Percentiles rank a stretch among this genome's conserved stretches.
These are phyloP conservation scores for Orchestes rusci DNA, from an alignment of 2,888 invertebrate genomes.

Conservation along the genomic window DNA sequence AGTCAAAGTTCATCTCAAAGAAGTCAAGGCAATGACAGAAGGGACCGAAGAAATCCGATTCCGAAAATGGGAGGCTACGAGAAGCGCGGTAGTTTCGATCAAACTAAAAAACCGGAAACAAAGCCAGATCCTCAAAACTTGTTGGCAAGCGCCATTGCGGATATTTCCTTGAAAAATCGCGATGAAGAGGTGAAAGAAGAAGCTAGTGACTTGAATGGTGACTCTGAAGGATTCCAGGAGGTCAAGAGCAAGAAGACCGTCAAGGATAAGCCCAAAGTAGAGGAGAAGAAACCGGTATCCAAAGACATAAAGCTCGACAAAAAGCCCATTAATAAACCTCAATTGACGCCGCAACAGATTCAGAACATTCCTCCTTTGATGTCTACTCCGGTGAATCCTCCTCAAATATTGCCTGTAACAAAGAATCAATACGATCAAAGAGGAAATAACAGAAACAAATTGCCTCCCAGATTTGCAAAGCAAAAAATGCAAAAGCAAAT, in stretches of 20 bases:
- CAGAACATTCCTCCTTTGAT: slow-evolving; percentile 48
- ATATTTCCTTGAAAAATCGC: slow-evolving; percentile 40
- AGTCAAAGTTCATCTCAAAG: slow-evolving; percentile 21
- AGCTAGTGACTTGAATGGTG: slow-evolving; percentile 55
- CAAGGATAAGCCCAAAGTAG: slow-evolving; percentile 50
- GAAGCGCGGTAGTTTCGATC: slow-evolving; percentile 14
- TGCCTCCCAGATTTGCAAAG: slow-evolving; percentile 58
- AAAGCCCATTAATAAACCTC: slow-evolving; percentile 23
- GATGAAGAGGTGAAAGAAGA: slow-evolving; percentile 39
- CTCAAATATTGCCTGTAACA: slow-evolving; percentile 38
- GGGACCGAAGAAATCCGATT: slow-evolving; percentile 26
- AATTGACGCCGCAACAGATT: slow-evolving; percentile 37
- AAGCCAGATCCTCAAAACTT: slow-evolving; percentile 44
- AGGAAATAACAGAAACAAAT: slow-evolving; percentile 10
- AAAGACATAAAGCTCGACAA: slow-evolving; percentile 20
- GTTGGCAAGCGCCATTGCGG: slow-evolving; percentile 43
- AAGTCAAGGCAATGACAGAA: slow-evolving; percentile 17
- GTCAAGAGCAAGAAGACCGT: slow-evolving; percentile 69
- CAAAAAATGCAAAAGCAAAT: slow-evolving; percentile 52
- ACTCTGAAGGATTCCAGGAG: slow-evolving; percentile 57
- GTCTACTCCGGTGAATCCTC: slow-evolving; percentile 47
- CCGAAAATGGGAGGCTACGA: slow-evolving; percentile 31
- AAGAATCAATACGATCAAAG: slow-evolving; percentile 35
- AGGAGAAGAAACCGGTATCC: slow-evolving; percentile 34
- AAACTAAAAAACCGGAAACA: slow-evolving; percentile 37